Base-by-base conservation (phyloP, 2,888 invertebrate species). In the Cephalotes varians region DNA sequence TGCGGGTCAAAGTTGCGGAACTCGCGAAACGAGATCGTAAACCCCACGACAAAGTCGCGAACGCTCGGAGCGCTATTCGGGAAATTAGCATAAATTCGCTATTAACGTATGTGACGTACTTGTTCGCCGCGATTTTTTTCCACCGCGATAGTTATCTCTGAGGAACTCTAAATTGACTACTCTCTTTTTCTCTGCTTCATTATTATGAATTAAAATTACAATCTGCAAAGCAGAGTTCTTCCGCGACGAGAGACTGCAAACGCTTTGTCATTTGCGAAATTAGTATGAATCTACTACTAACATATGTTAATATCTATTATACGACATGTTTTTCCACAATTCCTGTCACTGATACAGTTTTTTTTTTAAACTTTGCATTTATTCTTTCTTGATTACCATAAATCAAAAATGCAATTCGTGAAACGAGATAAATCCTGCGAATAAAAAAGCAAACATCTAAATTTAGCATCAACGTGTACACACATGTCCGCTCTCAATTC, bases 11-110 rank as follows among this genome's bases (percentile, higher is more conserved):
- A 79, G 71, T 79, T 79, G 44, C 71, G 56, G 28, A n/a, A n/a
- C 56, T 21, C 71, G 56, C 77, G 77, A 47, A 79, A 79, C 77
- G 69, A 79, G 71, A 58, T 69, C 77, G 77, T 58, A 79, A 79
- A 58, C 15, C 44, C 25, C 44, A 44, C 44, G 56, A 69, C 77
- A 34, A 44, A 56, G 44, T 28, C 44, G 77, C 65, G 62, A 37
- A 65, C n/a, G 56, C 21, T 37, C 54, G 15, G 2, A 15, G 51
- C n/a, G n/a, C 18, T 44, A 56, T 44, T 69, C 21, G 9, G 12
- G 5, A 58, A 56, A 56, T 76, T 79, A 58, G 28, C 71, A 34
- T 56, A 34, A 44, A 65, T 7, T 37, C 65, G 18, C 21, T 34
- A 25, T 74, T 49, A 25, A 18, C 5, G 47, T 1, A 25, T n/a